Evolutionary conservation across 2,888 invertebrate species (phyloP).

Genomic region (Gasteruption jaculator): DNA sequence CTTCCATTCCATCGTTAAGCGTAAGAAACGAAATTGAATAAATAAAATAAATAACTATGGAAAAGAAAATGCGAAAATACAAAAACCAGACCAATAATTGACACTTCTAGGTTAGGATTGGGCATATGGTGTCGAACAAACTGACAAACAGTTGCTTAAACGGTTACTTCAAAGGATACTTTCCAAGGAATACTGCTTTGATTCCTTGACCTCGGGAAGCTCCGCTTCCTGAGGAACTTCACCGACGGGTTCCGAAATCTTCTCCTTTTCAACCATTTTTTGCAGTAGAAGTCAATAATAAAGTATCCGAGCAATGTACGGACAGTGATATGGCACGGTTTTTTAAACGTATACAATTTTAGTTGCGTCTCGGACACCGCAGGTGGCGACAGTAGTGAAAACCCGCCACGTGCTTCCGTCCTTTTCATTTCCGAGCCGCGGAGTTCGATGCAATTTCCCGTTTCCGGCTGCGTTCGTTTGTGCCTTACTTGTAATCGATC

Average conservation of each 20-base stretch:
- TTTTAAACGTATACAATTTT: too few species aligned
- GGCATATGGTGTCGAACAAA: conserved; percentile 31
- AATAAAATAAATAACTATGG: not conserved
- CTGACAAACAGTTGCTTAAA: not conserved
- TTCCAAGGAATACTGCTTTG: conserved; percentile 39
- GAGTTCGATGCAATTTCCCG: too few species aligned
- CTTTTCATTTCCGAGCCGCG: too few species aligned
- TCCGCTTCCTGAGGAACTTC: conserved; percentile 26
- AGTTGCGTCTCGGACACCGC: too few species aligned
- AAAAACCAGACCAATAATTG: conserved; percentile 18
- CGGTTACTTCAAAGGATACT: conserved; percentile 42
- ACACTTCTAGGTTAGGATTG: conserved; percentile 24
- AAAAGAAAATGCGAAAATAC: conserved; percentile 1
- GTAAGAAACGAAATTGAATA: not conserved
- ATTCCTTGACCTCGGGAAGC: conserved; percentile 24
- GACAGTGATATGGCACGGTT: too few species aligned
- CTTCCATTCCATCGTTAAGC: too few species aligned
- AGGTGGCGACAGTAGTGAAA: too few species aligned
- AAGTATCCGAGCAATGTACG: too few species aligned
- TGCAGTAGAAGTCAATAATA: too few species aligned
- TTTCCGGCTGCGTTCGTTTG: too few species aligned
- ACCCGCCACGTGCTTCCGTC: too few species aligned
- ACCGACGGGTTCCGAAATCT: conserved; percentile 24
- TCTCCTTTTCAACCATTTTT: conserved; percentile 37
- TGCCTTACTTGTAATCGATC: too few species aligned